phyloP scores from a whole-genome alignment of 2,113 vertebrate species.

The Semicossyphus pulcher region DNA sequence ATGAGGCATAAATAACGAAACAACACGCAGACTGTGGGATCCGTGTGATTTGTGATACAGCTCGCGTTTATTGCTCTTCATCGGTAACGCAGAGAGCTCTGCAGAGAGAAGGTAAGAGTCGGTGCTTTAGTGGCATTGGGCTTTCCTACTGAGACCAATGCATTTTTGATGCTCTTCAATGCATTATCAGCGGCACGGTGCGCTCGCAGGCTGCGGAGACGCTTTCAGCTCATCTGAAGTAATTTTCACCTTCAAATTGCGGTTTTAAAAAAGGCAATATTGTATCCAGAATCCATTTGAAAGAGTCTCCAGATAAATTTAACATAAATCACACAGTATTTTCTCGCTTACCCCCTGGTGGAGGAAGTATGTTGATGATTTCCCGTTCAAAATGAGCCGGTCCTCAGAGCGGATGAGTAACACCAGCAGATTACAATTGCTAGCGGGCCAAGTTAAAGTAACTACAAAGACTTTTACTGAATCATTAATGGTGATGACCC shows the following conservation, averaged over 20 bases:
- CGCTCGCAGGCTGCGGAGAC: constrained; percentile 19
- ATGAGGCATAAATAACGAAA: constrained; percentile 72
- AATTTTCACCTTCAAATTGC: constrained; percentile 36
- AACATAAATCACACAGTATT: background rate
- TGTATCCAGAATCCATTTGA: constrained; percentile 23
- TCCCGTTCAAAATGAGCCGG: background rate
- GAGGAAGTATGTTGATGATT: background rate
- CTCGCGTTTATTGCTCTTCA: constrained; percentile 67
- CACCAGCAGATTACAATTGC: too few relatives aligned
- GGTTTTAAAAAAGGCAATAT: constrained; percentile 36
- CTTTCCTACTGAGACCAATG: constrained; percentile 60
- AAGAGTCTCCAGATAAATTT: constrained; percentile 8
- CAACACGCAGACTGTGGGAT: constrained; percentile 58
- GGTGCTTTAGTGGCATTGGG: constrained; percentile 33
- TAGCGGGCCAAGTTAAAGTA: too few relatives aligned
- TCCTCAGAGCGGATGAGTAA: too few relatives aligned
- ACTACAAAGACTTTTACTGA: too few relatives aligned
- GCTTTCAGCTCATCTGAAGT: constrained; percentile 52
- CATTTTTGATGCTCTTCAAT: constrained; percentile 61
- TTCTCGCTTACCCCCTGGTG: background rate
- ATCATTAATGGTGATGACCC: too few relatives aligned
- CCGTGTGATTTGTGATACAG: constrained; percentile 64
- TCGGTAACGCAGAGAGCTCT: constrained; percentile 47
- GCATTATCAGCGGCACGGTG: constrained; percentile 50
- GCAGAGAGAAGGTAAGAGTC: constrained; percentile 16